A percentile compares a stretch with the other conserved stretches of the same genome.
Evolutionary conservation across 92 coral and sea anemone species (phyloP).

Genomic region (Blastomussa wellsi): DNA sequence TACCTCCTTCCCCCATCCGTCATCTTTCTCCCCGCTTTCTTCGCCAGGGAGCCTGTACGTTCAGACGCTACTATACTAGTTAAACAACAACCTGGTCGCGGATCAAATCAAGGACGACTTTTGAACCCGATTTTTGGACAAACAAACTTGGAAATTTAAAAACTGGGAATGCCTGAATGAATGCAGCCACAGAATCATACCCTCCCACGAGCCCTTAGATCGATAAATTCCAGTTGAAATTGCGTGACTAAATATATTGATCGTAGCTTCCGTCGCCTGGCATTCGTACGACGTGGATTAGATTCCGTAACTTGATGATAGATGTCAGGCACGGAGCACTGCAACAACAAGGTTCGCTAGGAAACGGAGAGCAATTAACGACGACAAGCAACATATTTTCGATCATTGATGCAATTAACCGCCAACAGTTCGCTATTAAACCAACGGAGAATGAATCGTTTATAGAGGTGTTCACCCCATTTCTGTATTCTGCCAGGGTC

Average conservation of each 20-base stretch:
- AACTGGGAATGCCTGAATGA: neutral
- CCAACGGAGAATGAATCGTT: neutral
- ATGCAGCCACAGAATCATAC: neutral
- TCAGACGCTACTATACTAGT: too few relatives aligned
- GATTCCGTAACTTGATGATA: neutral
- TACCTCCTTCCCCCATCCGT: too few relatives aligned
- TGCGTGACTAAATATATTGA: neutral
- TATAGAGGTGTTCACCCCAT: neutral
- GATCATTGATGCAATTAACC: neutral
- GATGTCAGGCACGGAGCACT: neutral
- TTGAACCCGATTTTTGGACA: neutral
- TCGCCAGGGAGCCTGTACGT: too few relatives aligned
- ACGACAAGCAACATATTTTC: neutral
- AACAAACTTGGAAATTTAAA: neutral
- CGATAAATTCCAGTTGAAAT: neutral
- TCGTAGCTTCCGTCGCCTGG: neutral
- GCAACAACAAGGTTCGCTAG: neutral
- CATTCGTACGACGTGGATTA: constrained; percentile 1
- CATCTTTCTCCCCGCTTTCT: too few relatives aligned
- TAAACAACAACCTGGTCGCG: too few relatives aligned
- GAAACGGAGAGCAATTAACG: neutral
- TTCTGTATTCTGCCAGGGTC: neutral
- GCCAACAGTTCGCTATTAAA: neutral
- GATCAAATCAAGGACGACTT: too few relatives aligned
- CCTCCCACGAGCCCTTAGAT: neutral